Percentiles rank a stretch among this genome's conserved stretches.
Conservation (phyloP, 2,113 vertebrate genomes). For the Hydrolagus affinis region DNA sequence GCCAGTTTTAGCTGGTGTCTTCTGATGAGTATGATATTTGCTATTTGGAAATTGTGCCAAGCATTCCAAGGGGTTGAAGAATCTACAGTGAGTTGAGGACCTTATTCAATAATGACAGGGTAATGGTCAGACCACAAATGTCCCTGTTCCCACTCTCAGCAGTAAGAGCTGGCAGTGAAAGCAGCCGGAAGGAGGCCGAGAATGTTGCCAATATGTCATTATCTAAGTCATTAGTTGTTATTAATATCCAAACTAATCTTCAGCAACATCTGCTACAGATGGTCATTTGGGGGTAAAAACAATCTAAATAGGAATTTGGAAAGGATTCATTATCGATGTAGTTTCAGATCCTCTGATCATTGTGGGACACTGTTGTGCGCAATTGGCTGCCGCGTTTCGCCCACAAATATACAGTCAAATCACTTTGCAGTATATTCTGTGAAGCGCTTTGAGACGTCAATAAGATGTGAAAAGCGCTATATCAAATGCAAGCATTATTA, state of each 20-base stretch:
- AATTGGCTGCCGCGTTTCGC: no score
- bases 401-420: no score
- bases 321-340: neutral
- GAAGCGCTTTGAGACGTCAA: no score
- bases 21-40: conserved; percentile 9
- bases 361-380: no score
- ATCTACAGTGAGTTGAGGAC: neutral
- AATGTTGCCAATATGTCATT: neutral
- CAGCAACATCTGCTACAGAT: neutral
- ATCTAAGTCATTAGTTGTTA: neutral
- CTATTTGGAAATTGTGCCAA: neutral
- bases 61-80: neutral
- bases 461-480: no score
- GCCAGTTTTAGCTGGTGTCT: neutral
- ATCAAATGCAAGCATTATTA: no score
- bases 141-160: neutral
- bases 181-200: neutral
- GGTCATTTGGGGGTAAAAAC: neutral
- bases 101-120: neutral
- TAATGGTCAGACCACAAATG: neutral
- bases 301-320: neutral
- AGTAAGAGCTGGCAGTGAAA: neutral
- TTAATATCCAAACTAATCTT: neutral
- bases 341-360: neutral
- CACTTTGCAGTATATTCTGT: no score